These are phyloP conservation scores for Pegoplata infirma DNA, from an alignment of 2,888 invertebrate species.

Conservation along the genomic window DNA sequence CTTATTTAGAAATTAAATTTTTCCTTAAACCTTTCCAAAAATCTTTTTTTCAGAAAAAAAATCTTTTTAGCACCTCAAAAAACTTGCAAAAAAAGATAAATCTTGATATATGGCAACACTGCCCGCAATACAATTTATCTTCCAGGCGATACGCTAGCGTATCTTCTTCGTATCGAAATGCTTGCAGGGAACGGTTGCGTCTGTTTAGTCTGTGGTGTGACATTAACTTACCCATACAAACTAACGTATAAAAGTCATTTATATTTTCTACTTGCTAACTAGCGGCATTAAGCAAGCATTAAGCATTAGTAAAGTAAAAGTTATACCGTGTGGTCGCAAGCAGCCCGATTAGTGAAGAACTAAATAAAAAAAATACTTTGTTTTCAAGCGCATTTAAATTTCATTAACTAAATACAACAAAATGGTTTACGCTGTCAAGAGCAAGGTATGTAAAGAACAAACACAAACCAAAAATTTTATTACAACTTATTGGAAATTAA, in stretches of 20 bases:
- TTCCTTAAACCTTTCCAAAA: no score
- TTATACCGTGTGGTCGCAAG: slow-evolving; percentile 64
- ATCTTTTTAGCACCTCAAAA: no score
- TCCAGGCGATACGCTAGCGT: no score
- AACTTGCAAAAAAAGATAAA: no score
- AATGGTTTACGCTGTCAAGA: slow-evolving; percentile 75
- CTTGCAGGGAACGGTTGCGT: no score
- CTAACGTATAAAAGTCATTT: not conserved
- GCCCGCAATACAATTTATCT: no score
- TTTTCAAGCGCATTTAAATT: slow-evolving; percentile 41
- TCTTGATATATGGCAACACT: no score
- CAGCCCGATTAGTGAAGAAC: slow-evolving; percentile 18
- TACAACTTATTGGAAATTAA: not conserved
- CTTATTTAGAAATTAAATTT: no score
- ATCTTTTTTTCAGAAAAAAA: no score
- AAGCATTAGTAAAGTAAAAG: slow-evolving; percentile 64
- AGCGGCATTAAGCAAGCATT: no score
- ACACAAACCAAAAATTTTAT: no score
- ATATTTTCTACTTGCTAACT: slow-evolving; percentile 4
- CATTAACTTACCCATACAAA: not conserved
- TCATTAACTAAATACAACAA: slow-evolving; percentile 61
- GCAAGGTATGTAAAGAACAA: slow-evolving; percentile 70
- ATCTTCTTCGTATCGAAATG: no score
- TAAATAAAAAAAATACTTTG: slow-evolving; percentile 7
- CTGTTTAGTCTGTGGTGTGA: not conserved